Base-by-base conservation (phyloP, 1,140 invertebrate species). In the Lucilia cuprina region DNA sequence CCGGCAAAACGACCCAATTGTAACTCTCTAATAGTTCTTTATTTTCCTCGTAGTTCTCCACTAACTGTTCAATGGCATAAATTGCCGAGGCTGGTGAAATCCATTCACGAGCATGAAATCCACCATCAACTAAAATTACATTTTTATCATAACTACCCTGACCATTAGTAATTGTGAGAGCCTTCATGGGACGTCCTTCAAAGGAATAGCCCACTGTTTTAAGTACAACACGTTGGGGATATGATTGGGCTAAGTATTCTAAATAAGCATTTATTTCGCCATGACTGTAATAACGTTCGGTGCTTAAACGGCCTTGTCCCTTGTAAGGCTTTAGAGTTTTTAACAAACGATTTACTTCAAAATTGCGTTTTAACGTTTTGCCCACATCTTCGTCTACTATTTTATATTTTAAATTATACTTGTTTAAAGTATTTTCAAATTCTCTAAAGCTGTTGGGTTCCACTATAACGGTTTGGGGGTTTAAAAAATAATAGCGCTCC, bases 21-120 rank as follows among this genome's bases (percentile, higher is more conserved):
- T 93, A 92, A 50, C 92, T 88, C 65, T 93, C 85, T 5, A 94
- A 86, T 4, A 93, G 83, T 8, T 92, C 47, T 4, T 86, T 84
- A 74, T 91, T 89, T 21, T 92, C 88, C 4, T 88, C 92, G 86
- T 93, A 88, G n/a, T 93, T 91, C 50, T 93, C 92, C 1, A 94
- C 92, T 35, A 95, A 87, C 87, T 94, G 92, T 84, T 94, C 88
- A n/a, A 95, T 93, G 12, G 95, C 92, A 89, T 94, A 95, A 0
- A 94, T 86, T 34, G 93, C 93, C 0, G 93, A 92, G 0, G 94
- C 93, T 5, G 94, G 93, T 0, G 94, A 93, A 50, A 95, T 93
- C 95, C 95, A 96, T 92, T 96, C 95, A 82, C 95, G 91, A 1
- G 94, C 94, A 91, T 96, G 95, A 35, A 93, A 91, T 14, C 92